Evolutionary conservation across 2,797 vertebrate genomes (phyloP).

Genomic region (Yasuhikotakia modesta): DNA sequence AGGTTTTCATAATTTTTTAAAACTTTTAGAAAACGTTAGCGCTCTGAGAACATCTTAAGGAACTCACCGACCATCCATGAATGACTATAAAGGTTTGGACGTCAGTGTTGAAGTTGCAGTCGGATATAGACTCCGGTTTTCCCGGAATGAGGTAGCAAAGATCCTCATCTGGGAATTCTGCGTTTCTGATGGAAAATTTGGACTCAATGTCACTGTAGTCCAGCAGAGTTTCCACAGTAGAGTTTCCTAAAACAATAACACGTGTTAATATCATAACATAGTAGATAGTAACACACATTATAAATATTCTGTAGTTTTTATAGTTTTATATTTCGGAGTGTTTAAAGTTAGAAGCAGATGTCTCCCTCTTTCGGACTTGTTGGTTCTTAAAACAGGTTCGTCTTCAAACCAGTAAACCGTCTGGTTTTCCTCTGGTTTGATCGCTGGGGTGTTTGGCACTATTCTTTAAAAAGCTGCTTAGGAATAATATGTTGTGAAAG

Average conservation of each 20-base stretch:
- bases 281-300: background rate
- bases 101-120: constrained; percentile 81
- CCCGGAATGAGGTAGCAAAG: constrained; percentile 82
- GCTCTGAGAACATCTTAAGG: background rate
- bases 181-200: constrained; percentile 81
- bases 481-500: background rate
- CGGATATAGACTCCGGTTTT: constrained; percentile 69
- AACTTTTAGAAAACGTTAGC: background rate
- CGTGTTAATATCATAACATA: background rate
- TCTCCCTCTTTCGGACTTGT: background rate
- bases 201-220: constrained; percentile 76
- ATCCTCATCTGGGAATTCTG: constrained; percentile 79
- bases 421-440: background rate
- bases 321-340: background rate
- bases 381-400: background rate
- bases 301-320: too few species aligned
- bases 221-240: constrained; percentile 35
- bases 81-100: constrained; percentile 84
- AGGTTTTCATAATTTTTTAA: background rate
- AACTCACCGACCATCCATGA: constrained; percentile 87
- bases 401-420: too few species aligned
- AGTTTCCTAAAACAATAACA: constrained; percentile 56
- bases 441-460: background rate
- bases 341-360: background rate
- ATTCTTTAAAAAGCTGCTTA: background rate